These are phyloP conservation scores for Rhinatrema bivittatum DNA, from an alignment of 2,797 vertebrate species.

Conservation along the genomic window DNA sequence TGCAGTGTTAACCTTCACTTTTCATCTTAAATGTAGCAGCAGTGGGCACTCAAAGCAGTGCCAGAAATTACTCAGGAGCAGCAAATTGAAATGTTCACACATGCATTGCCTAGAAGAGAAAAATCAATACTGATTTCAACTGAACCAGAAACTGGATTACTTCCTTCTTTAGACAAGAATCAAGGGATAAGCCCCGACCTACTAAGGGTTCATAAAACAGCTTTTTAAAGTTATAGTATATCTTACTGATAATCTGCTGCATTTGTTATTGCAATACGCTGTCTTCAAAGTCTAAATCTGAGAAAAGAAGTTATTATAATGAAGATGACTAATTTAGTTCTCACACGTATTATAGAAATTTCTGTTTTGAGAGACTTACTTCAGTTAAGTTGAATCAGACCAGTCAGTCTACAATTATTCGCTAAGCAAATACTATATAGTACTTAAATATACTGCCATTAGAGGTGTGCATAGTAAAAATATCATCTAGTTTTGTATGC, in stretches of 20 bases:
- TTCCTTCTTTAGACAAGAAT: neutral
- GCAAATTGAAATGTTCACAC: constrained; percentile 1
- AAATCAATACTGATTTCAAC: constrained; percentile 16
- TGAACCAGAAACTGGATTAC: neutral
- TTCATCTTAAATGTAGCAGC: constrained; percentile 5
- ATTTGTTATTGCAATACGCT: neutral
- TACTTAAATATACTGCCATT: no score
- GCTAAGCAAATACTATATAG: no score
- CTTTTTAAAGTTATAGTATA: constrained; percentile 2
- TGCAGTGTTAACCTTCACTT: neutral
- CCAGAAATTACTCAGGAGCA: constrained; percentile 3
- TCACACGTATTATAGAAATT: no score
- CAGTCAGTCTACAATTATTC: no score
- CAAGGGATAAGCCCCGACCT: no score
- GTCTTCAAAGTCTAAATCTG: neutral
- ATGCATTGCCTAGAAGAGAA: neutral
- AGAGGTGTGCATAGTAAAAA: no score
- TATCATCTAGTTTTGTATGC: no score
- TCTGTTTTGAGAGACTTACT: no score
- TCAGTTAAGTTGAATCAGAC: no score
- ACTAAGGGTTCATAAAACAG: neutral
- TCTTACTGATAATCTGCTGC: neutral
- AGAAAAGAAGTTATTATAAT: no score
- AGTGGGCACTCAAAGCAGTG: neutral
- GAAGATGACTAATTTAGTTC: no score